A percentile compares a stretch with the other conserved stretches of the same genome.
Conservation (phyloP, 2,888 invertebrate species). For the Oasisia sp. region DNA sequence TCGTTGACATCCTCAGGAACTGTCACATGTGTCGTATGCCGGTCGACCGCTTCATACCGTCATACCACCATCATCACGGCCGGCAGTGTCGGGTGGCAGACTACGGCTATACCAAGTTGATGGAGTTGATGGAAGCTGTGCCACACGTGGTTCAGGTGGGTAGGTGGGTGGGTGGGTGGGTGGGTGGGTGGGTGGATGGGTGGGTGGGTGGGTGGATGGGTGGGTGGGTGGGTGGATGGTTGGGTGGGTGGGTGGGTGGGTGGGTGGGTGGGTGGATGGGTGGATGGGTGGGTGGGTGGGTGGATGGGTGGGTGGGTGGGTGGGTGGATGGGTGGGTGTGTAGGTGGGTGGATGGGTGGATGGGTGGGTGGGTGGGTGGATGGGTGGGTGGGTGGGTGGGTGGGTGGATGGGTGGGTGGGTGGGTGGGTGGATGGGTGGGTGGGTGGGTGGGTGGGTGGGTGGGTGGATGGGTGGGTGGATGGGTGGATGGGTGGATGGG, state of each 20-base stretch:
- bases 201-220: constrained; percentile 64
- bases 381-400: constrained; percentile 71
- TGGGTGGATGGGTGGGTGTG: too few species aligned
- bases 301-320: not conserved
- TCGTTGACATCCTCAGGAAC: constrained; percentile 85
- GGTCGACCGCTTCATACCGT: constrained; percentile 92
- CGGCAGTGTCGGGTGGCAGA: constrained; percentile 91
- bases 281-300: constrained; percentile 71
- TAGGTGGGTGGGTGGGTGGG: not conserved
- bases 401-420: not conserved
- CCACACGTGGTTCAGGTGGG: constrained; percentile 76
- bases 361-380: not conserved
- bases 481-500: too few species aligned
- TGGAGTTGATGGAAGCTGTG: constrained; percentile 90
- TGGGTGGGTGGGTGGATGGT: not conserved
- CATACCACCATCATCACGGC: constrained; percentile 94
- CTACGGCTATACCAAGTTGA: constrained; percentile 91
- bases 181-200: constrained; percentile 65
- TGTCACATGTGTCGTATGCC: constrained; percentile 86
- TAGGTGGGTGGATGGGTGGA: constrained; percentile 72
- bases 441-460: constrained; percentile 64
- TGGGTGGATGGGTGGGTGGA: not conserved
- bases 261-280: not conserved
- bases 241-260: constrained; percentile 70
- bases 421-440: constrained; percentile 67